phyloP scores from a whole-genome alignment of 2,888 invertebrate species.

The Euplexia lucipara region DNA sequence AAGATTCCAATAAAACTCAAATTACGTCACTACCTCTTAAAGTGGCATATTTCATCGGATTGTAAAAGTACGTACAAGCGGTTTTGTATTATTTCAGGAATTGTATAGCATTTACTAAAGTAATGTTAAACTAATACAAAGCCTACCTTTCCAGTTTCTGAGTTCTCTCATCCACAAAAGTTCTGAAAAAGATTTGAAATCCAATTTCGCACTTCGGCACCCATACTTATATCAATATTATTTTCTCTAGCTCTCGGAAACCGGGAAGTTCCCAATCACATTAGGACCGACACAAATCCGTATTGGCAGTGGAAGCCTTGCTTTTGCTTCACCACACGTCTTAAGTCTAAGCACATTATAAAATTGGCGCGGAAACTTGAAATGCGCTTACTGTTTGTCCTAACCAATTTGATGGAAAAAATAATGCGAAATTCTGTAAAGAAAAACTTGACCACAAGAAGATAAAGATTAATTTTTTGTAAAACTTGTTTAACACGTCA shows the following conservation, averaged over 20 bases:
- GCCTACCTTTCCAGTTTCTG: slow-evolving; percentile 20
- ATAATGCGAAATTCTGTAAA: not conserved
- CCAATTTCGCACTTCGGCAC: slow-evolving; percentile 50
- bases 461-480: no score
- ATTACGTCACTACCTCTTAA: not conserved
- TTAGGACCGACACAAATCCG: slow-evolving; percentile 58
- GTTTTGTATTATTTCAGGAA: not conserved
- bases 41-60: not conserved
- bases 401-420: slow-evolving; percentile 44
- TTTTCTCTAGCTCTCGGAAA: slow-evolving; percentile 40
- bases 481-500: no score
- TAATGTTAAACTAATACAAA: slow-evolving; percentile 15
- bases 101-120: not conserved
- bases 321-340: slow-evolving; percentile 43
- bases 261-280: slow-evolving; percentile 61
- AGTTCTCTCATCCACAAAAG: slow-evolving; percentile 32
- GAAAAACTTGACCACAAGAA: no score
- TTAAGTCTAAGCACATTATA: slow-evolving; percentile 52
- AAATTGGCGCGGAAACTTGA: slow-evolving; percentile 50
- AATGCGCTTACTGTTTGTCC: slow-evolving; percentile 55
- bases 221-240: slow-evolving; percentile 53
- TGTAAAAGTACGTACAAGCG: not conserved
- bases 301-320: slow-evolving; percentile 58
- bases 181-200: slow-evolving; percentile 53
- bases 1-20: no score